These are phyloP conservation scores for Malurus melanocephalus DNA, from an alignment of 2,113 vertebrate genomes.

Conservation along the genomic window DNA sequence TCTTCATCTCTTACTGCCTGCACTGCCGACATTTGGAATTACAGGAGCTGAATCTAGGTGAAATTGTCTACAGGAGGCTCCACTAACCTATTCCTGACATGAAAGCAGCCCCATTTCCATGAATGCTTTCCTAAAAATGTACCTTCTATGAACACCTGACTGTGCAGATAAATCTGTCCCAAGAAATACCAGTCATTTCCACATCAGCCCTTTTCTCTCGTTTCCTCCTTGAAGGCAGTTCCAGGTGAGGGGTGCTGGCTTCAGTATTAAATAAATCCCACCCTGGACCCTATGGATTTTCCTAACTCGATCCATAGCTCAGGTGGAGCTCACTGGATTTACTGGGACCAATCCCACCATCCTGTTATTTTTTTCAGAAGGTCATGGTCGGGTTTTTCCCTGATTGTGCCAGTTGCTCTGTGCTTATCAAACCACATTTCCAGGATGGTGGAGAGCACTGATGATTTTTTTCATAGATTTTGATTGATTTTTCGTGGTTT, in stretches of 20 bases:
- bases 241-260: not conserved
- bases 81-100: not conserved
- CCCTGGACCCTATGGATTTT: not conserved
- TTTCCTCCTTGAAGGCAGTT: not conserved
- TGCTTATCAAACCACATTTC: not conserved
- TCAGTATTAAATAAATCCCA: not conserved
- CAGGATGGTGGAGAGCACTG: not conserved
- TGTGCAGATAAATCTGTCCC: not conserved
- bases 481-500: not conserved
- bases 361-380: not conserved
- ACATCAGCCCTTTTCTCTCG: not conserved
- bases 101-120: not conserved
- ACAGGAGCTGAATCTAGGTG: not conserved
- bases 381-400: not conserved
- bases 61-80: not conserved
- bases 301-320: not conserved
- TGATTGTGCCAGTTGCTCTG: not conserved
- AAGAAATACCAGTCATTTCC: not conserved
- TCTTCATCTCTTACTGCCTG: not conserved
- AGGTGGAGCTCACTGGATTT: not conserved
- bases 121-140: not conserved
- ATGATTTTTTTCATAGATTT: not conserved
- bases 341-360: not conserved
- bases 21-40: not conserved
- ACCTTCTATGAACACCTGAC: not conserved